Percentiles rank a stretch among this genome's conserved stretches.
Evolutionary conservation across 92 coral and sea anemone genomes (phyloP).

Genomic region (Meandrina meandrites): DNA sequence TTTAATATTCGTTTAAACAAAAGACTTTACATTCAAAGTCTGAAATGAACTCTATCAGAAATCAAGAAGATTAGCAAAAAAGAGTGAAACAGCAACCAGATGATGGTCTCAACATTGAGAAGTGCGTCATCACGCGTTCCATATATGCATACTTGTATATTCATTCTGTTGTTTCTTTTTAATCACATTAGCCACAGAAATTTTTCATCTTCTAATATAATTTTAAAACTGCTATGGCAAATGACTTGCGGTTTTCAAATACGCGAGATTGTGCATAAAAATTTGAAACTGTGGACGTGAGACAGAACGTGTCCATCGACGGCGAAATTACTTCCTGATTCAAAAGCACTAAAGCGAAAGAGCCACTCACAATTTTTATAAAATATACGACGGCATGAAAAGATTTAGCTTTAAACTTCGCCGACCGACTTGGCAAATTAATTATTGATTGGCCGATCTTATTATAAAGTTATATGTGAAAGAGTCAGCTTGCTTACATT

Average conservation of each 20-base stretch:
- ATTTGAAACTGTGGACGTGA: neutral
- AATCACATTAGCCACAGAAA: constrained; percentile 14
- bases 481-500: constrained; percentile 51
- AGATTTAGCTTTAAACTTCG: constrained; percentile 34
- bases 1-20: constrained; percentile 37
- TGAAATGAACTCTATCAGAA: constrained; percentile 26
- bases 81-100: neutral
- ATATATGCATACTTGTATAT: neutral
- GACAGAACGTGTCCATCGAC: neutral
- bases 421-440: constrained; percentile 48
- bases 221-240: constrained; percentile 6
- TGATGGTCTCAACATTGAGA: neutral
- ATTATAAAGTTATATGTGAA: constrained; percentile 59
- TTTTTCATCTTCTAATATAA: constrained; percentile 21
- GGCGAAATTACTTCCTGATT: constrained; percentile 15
- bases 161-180: constrained; percentile 12
- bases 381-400: neutral
- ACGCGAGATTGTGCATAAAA: constrained; percentile 1
- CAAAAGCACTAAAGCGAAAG: neutral
- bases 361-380: neutral
- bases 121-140: neutral
- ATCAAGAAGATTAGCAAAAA: constrained; percentile 2
- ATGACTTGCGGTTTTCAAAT: constrained; percentile 17
- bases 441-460: constrained; percentile 56
- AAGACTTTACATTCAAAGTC: constrained; percentile 13